Percentiles rank a stretch among this genome's conserved stretches.
phyloP scores from a whole-genome alignment of 2,888 invertebrate genomes.

The Eumacrocentrus americanus region DNA sequence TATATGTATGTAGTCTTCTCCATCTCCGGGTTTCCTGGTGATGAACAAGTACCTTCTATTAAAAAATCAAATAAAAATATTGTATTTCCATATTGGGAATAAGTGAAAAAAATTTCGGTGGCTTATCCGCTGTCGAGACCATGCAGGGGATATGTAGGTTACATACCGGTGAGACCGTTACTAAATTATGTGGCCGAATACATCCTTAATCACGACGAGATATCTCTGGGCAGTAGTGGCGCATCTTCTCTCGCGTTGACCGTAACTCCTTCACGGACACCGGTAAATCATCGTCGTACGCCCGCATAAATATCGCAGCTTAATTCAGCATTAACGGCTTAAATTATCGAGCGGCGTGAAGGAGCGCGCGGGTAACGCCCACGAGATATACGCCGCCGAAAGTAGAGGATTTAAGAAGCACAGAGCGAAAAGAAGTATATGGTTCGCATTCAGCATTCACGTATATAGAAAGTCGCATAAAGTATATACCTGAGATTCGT shows the following conservation, averaged over 20 bases:
- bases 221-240: conserved; percentile 10
- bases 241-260: conserved; percentile 24
- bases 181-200: conserved; percentile 11
- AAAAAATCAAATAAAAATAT: not conserved
- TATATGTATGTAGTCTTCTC: not conserved
- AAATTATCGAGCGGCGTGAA: conserved; percentile 48
- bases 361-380: conserved; percentile 35
- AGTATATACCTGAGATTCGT: conserved; percentile 34
- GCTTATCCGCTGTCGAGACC: not conserved
- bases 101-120: not conserved
- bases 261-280: conserved; percentile 28
- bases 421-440: not conserved
- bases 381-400: conserved; percentile 10
- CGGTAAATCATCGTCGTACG: conserved; percentile 43
- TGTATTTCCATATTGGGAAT: not conserved
- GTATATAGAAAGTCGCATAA: conserved; percentile 41
- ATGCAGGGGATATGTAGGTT: conserved; percentile 12
- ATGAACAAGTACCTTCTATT: too few species aligned
- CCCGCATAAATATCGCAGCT: conserved; percentile 47
- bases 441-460: not conserved
- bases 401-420: conserved; percentile 13
- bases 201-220: conserved; percentile 16
- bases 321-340: conserved; percentile 55
- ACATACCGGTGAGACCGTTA: conserved; percentile 11
- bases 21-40: too few species aligned